These are phyloP conservation scores for Acestrorhynchus altus DNA, from an alignment of 2,797 vertebrate species.

Conservation along the genomic window DNA sequence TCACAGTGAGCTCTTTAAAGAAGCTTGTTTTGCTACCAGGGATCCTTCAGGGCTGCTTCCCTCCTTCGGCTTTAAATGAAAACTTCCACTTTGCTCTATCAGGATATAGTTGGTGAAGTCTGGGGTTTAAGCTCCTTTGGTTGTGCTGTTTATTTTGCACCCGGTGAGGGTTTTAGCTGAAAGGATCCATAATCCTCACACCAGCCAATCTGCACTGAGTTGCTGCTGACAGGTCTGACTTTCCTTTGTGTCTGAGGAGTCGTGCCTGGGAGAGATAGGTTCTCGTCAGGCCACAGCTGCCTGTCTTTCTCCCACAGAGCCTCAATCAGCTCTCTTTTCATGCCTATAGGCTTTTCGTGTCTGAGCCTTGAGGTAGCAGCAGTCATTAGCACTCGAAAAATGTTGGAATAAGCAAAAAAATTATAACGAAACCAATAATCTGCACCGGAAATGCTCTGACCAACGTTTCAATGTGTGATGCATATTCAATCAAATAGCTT, in stretches of 20 bases:
- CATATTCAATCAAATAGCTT: slow-evolving; percentile 14
- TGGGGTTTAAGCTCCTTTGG: slow-evolving; percentile 57
- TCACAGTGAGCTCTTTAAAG: slow-evolving; percentile 26
- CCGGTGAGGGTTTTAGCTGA: slow-evolving; percentile 55
- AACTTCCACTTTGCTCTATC: slow-evolving; percentile 52
- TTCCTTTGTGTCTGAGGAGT: slow-evolving; percentile 46
- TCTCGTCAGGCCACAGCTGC: slow-evolving; percentile 30
- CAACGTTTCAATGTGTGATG: neutral
- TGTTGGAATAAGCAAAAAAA: slow-evolving; percentile 22
- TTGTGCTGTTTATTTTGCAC: slow-evolving; percentile 59
- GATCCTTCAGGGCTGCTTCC: slow-evolving; percentile 33
- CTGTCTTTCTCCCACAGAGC: slow-evolving; percentile 24
- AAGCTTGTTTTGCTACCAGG: slow-evolving; percentile 50
- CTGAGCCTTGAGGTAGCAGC: slow-evolving; percentile 4
- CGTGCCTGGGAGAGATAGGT: slow-evolving; percentile 49
- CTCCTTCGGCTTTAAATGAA: slow-evolving; percentile 33
- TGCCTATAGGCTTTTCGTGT: slow-evolving; percentile 14
- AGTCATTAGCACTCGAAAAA: slow-evolving; percentile 31
- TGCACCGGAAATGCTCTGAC: slow-evolving; percentile 22
- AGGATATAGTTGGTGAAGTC: slow-evolving; percentile 50
- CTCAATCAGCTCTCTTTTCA: slow-evolving; percentile 28
- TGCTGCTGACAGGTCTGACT: slow-evolving; percentile 56
- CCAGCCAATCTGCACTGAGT: slow-evolving; percentile 52
- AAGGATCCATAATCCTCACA: slow-evolving; percentile 58
- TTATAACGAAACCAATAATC: slow-evolving; percentile 32